Evolutionary conservation across 2,797 vertebrate species (phyloP).

Genomic region (Aldrovandia affinis): DNA sequence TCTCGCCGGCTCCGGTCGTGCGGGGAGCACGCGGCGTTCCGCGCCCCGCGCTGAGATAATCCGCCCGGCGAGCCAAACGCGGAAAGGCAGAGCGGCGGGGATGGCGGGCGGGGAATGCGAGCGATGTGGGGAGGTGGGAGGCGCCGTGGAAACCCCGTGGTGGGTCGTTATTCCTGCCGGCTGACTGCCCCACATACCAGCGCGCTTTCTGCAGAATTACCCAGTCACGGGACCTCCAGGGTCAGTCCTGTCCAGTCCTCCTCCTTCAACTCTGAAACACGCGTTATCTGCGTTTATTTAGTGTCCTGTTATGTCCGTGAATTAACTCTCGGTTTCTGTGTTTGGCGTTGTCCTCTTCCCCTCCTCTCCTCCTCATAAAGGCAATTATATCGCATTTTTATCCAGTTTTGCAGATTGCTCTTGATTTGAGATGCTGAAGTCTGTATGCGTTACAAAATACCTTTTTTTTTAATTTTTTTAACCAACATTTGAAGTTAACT

Average conservation of each 20-base stretch:
- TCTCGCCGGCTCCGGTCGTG: no score
- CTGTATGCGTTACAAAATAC: background rate
- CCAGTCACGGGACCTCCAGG: slow-evolving; percentile 57
- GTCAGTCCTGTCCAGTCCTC: background rate
- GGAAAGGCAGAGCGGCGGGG: background rate
- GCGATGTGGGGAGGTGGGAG: no score
- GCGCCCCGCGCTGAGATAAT: no score
- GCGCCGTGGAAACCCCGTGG: no score
- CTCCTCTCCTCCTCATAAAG: background rate
- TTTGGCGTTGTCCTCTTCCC: no score
- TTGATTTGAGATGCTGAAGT: background rate
- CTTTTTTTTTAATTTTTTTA: background rate
- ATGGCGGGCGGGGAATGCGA: background rate
- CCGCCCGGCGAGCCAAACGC: background rate
- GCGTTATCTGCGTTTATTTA: background rate
- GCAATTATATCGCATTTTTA: no score
- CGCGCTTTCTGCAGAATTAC: slow-evolving; percentile 34
- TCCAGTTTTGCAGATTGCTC: background rate
- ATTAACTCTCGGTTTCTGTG: background rate
- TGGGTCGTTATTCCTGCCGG: background rate
- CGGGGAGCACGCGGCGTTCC: no score
- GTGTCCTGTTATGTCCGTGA: background rate
- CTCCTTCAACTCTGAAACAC: background rate
- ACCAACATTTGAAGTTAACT: background rate
- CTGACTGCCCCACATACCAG: background rate